Evolutionary conservation across 1,140 invertebrate species (phyloP).

Genomic region (Chrysopa pallens): DNA sequence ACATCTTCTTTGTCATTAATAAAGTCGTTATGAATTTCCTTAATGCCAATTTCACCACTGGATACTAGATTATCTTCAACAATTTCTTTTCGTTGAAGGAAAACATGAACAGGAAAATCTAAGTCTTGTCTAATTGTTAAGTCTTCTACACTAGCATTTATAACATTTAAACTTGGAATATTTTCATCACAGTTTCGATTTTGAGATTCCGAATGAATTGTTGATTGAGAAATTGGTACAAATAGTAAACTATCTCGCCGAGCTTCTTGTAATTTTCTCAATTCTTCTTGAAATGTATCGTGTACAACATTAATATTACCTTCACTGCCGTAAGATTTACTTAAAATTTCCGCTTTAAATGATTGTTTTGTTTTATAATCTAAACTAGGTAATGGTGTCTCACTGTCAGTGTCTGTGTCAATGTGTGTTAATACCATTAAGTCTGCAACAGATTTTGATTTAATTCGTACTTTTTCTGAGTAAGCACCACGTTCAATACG

Average conservation of each 20-base stretch:
- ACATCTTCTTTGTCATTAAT: too few relatives aligned
- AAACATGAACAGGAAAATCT: too few relatives aligned
- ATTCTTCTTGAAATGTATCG: constrained; percentile 33
- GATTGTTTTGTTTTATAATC: constrained; percentile 13
- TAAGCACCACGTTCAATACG: constrained; percentile 44
- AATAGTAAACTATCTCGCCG: constrained; percentile 20
- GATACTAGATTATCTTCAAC: too few relatives aligned
- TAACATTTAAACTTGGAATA: too few relatives aligned
- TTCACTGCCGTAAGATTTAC: constrained; percentile 29
- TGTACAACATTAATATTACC: constrained; percentile 31
- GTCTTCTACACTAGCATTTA: too few relatives aligned
- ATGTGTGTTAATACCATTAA: constrained; percentile 56
- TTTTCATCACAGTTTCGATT: too few relatives aligned
- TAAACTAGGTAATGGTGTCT: constrained; percentile 26
- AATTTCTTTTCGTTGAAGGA: too few relatives aligned
- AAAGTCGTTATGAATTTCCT: too few relatives aligned
- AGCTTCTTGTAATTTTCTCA: constrained; percentile 29
- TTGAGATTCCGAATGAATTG: too few relatives aligned
- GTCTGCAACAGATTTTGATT: constrained; percentile 53
- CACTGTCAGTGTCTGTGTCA: constrained; percentile 42
- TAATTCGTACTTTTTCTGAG: constrained; percentile 47
- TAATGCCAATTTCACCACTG: too few relatives aligned
- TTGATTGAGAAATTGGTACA: constrained; percentile 15
- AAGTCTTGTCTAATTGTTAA: too few relatives aligned
- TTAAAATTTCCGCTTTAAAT: constrained; percentile 13